A percentile compares a stretch with the other conserved stretches of the same genome.
phyloP scores from a whole-genome alignment of 1,140 invertebrate genomes.

The Batillaria attramentaria region DNA sequence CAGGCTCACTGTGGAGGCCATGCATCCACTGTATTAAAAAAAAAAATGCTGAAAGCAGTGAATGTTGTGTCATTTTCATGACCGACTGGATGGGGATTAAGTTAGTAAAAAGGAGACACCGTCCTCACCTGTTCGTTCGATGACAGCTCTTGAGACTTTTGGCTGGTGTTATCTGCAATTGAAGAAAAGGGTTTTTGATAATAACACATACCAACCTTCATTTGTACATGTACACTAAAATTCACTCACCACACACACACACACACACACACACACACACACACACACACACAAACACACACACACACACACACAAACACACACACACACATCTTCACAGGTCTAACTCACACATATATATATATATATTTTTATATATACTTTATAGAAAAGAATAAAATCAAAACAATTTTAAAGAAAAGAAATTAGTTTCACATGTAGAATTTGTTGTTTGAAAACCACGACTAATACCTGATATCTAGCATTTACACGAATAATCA shows the following conservation, averaged over 20 bases:
- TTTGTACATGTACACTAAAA: not conserved
- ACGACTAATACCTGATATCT: no score
- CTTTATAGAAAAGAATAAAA: no score
- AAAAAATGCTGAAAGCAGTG: no score
- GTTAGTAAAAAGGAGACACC: no score
- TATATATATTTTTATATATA: conserved; percentile 1
- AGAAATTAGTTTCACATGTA: no score
- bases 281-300: conserved; percentile 7
- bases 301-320: conserved; percentile 20
- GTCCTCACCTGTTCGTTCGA: conserved; percentile 31
- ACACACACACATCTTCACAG: conserved; percentile 15
- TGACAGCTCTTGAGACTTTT: conserved; percentile 24
- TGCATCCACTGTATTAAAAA: no score
- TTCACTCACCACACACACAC: not conserved
- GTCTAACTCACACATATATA: not conserved
- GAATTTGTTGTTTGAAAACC: no score
- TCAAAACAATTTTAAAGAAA: no score
- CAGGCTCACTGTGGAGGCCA: no score
- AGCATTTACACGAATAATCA: no score
- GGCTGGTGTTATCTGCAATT: conserved; percentile 24
- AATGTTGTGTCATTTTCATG: no score
- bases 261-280: conserved; percentile 11
- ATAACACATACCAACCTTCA: not conserved
- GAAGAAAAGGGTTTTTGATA: not conserved
- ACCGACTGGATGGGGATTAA: no score